Percentiles rank a stretch among this genome's conserved stretches.
These are phyloP conservation scores for Eptatretus burgeri DNA, from an alignment of 2,113 vertebrate species.

Conservation along the genomic window DNA sequence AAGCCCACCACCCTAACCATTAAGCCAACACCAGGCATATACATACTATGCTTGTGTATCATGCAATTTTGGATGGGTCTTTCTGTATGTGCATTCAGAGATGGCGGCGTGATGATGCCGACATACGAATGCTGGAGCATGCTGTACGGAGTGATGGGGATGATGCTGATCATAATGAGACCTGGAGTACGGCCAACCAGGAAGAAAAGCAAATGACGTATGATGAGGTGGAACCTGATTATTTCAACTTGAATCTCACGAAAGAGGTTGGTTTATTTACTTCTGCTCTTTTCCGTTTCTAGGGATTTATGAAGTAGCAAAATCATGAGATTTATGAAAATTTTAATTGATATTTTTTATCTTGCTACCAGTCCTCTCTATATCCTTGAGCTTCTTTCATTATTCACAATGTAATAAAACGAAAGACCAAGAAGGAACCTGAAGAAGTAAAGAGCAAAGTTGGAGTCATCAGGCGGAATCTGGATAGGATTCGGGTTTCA, in stretches of 20 bases:
- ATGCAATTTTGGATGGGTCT: background rate
- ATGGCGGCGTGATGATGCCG: conserved; percentile 94
- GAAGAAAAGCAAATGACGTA: conserved; percentile 27
- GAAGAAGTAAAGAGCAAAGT: too few relatives aligned
- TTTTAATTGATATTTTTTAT: too few relatives aligned
- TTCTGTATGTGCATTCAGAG: conserved; percentile 25
- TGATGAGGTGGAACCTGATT: conserved; percentile 44
- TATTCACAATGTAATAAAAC: too few relatives aligned
- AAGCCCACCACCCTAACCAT: too few relatives aligned
- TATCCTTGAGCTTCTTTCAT: too few relatives aligned
- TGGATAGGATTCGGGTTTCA: too few relatives aligned
- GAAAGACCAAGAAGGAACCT: too few relatives aligned
- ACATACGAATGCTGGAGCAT: conserved; percentile 77
- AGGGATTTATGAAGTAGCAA: background rate
- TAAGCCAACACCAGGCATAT: too few relatives aligned
- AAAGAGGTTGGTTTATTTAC: conserved; percentile 35
- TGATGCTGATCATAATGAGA: conserved; percentile 23
- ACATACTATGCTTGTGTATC: background rate
- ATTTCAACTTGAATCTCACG: conserved; percentile 64
- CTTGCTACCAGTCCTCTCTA: too few relatives aligned
- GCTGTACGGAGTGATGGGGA: conserved; percentile 29
- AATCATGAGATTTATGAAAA: too few relatives aligned
- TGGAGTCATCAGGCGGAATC: too few relatives aligned
- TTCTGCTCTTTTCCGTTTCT: background rate
- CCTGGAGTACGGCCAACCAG: conserved; percentile 44